phyloP scores from a whole-genome alignment of 2,888 invertebrate species.

The Zygothrica quintamaculata region DNA sequence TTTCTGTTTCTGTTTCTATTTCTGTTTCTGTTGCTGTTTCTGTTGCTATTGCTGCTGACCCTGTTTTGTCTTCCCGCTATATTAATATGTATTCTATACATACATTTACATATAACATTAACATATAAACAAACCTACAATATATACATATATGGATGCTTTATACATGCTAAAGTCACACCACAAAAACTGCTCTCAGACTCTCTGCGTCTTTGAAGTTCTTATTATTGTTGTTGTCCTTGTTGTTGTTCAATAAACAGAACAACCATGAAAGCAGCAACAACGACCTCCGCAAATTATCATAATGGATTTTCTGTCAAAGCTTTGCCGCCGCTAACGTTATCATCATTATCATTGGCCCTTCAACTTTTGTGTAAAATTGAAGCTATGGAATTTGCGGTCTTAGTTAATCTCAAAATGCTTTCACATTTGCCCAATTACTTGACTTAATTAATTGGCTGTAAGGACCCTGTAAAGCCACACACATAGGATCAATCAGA shows the following conservation, averaged over 20 bases:
- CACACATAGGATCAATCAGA: too few species aligned
- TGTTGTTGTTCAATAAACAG: conserved; percentile 13
- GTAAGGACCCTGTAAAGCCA: too few species aligned
- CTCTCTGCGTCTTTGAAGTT: conserved; percentile 65
- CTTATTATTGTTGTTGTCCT: conserved; percentile 12
- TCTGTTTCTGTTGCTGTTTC: background rate
- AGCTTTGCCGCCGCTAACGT: conserved; percentile 36
- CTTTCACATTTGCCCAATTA: conserved; percentile 75
- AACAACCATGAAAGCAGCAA: conserved; percentile 20
- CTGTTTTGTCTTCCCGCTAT: background rate
- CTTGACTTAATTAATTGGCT: conserved; percentile 72
- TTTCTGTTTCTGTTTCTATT: conserved; percentile 33
- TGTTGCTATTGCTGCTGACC: conserved; percentile 1
- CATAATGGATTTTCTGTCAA: conserved; percentile 79
- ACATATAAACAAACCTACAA: background rate
- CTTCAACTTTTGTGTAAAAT: conserved; percentile 49
- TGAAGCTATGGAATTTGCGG: conserved; percentile 55
- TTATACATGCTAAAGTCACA: conserved; percentile 39
- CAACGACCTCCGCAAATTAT: conserved; percentile 70
- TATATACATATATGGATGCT: too few species aligned
- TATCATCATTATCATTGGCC: background rate
- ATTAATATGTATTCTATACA: background rate
- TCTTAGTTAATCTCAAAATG: conserved; percentile 72
- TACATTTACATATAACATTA: background rate
- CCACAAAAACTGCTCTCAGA: conserved; percentile 62